These are phyloP conservation scores for Cassiopea andromeda DNA, from an alignment of 30 jellyfish, hydroid and myxozoan species.

Conservation along the genomic window DNA sequence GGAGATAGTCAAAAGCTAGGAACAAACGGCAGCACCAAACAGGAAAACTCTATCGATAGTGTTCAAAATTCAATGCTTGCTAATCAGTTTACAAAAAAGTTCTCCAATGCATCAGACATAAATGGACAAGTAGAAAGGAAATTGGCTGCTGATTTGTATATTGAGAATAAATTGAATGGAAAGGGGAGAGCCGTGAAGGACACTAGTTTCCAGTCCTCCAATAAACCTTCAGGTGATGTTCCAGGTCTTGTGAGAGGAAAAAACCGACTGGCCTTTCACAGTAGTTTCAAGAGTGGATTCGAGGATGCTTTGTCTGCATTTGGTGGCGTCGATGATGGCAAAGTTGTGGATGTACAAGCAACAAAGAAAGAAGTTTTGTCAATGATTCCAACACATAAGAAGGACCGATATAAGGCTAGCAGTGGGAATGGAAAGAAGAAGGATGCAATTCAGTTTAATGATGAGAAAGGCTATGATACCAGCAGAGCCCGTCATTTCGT, in stretches of 20 bases:
- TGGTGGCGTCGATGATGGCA: conserved; percentile 18
- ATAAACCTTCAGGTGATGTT: neutral
- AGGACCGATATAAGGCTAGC: neutral
- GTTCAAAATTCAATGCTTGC: neutral
- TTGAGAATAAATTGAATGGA: neutral
- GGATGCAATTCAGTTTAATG: neutral
- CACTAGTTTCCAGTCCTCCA: neutral
- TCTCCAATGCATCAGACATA: neutral
- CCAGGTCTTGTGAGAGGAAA: neutral
- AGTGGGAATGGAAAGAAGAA: neutral
- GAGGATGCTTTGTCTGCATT: conserved; percentile 33
- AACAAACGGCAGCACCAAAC: neutral
- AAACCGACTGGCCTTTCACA: neutral
- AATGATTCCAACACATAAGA: neutral
- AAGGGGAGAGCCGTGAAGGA: neutral
- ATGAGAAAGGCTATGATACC: conserved; percentile 26
- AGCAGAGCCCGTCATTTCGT: conserved; percentile 67
- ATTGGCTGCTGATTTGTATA: neutral
- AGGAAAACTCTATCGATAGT: neutral
- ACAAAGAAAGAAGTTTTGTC: conserved; percentile 32
- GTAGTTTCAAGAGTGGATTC: conserved; percentile 30
- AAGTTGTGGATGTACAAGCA: conserved; percentile 20
- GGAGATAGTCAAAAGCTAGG: neutral
- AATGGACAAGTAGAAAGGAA: neutral
- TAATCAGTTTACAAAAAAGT: neutral